Percentiles rank a stretch among this genome's conserved stretches.
phyloP scores from a whole-genome alignment of 2,797 vertebrate species.

The Galago senegalensis region DNA sequence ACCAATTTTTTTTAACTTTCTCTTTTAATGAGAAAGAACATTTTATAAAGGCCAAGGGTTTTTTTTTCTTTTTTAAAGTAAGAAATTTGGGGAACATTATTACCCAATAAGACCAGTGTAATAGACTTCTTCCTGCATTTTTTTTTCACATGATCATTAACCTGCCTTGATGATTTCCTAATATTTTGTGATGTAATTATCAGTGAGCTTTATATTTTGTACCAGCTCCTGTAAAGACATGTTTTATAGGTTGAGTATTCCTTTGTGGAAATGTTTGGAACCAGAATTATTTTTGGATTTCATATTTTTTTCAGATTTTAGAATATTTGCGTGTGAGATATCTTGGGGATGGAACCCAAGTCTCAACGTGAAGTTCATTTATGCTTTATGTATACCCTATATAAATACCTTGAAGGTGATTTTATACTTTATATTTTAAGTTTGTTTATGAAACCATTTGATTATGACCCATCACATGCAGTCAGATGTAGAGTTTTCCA shows the following conservation, averaged over 20 bases:
- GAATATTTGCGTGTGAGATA: background rate
- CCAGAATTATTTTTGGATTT: background rate
- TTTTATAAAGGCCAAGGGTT: background rate
- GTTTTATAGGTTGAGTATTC: background rate
- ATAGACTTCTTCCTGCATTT: background rate
- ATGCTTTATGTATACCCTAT: background rate
- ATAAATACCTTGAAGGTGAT: background rate
- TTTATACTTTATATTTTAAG: background rate
- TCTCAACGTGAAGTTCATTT: background rate
- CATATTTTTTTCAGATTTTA: background rate
- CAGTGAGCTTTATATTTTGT: conserved; percentile 50
- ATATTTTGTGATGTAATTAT: conserved; percentile 59
- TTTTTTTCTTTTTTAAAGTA: background rate
- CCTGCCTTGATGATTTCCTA: conserved; percentile 11
- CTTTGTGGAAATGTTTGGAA: background rate
- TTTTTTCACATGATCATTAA: conserved; percentile 43
- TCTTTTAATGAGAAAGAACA: background rate
- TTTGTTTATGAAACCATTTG: background rate
- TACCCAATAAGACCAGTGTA: background rate
- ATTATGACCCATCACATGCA: background rate
- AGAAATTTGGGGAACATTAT: background rate
- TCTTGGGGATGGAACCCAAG: background rate
- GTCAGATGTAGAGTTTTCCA: background rate
- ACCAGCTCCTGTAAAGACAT: background rate
- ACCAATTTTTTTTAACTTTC: background rate